Evolutionary conservation across 1,140 invertebrate species (phyloP).

Genomic region (Heliconius congener): DNA sequence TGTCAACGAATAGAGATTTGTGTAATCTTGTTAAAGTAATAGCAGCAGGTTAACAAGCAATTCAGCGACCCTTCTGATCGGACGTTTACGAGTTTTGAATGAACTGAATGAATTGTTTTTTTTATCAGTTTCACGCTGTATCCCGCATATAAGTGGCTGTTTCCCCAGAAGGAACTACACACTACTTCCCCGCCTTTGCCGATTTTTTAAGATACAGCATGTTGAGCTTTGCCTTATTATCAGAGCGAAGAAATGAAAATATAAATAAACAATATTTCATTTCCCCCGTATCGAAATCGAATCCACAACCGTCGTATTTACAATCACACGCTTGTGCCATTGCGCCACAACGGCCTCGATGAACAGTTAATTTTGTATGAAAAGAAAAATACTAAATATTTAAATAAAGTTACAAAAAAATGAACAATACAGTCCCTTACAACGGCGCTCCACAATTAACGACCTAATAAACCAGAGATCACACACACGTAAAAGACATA

Average conservation of each 20-base stretch:
- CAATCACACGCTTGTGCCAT: no score
- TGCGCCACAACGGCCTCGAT: neutral
- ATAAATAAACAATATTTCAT: no score
- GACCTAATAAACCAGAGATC: neutral
- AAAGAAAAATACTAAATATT: neutral
- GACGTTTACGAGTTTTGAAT: constrained; percentile 39
- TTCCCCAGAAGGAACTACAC: no score
- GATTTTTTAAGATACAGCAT: no score
- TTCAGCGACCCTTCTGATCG: constrained; percentile 46
- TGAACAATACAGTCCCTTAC: neutral
- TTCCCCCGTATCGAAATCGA: no score
- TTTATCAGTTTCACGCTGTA: no score
- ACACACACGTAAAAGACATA: neutral
- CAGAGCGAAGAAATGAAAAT: no score
- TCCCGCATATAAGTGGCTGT: no score
- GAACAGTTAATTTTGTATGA: neutral
- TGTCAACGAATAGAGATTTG: constrained; percentile 75
- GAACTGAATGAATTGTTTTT: constrained; percentile 16
- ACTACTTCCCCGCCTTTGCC: no score
- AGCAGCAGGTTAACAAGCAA: constrained; percentile 61
- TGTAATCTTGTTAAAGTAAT: constrained; percentile 78
- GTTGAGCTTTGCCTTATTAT: no score
- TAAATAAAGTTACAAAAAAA: neutral
- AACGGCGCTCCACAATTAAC: neutral
- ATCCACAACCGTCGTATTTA: no score